These are phyloP conservation scores for Callithrix jacchus DNA, from an alignment of 2,113 vertebrate species.

Conservation along the genomic window DNA sequence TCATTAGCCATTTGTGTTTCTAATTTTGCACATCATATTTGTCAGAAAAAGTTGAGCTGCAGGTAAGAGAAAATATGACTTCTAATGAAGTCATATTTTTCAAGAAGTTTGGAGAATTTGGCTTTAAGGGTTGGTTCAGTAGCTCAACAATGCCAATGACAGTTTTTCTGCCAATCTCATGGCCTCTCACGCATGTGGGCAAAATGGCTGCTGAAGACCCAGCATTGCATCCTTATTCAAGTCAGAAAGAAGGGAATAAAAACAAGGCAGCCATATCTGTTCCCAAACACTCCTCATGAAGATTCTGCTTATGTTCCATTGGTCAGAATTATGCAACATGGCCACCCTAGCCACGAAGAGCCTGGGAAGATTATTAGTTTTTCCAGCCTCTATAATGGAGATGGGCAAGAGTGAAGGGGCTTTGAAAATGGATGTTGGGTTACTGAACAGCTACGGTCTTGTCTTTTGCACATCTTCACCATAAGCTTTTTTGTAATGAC, in stretches of 20 bases:
- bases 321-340: no score
- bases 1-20: background rate
- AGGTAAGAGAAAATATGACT: background rate
- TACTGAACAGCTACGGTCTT: background rate
- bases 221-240: background rate
- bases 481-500: background rate
- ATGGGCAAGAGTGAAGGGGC: background rate
- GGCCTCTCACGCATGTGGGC: background rate
- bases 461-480: background rate
- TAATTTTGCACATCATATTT: background rate
- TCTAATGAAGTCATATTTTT: background rate
- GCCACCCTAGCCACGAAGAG: no score
- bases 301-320: background rate
- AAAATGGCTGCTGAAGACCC: background rate
- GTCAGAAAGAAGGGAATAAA: background rate
- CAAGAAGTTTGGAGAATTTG: background rate
- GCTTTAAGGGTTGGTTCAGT: background rate
- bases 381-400: background rate
- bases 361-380: background rate
- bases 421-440: background rate
- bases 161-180: background rate
- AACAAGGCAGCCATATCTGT: no score
- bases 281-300: background rate
- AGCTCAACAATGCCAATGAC: background rate
- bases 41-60: background rate